phyloP scores from a whole-genome alignment of 2,888 invertebrate genomes.

The Platerodrilus igneus region DNA sequence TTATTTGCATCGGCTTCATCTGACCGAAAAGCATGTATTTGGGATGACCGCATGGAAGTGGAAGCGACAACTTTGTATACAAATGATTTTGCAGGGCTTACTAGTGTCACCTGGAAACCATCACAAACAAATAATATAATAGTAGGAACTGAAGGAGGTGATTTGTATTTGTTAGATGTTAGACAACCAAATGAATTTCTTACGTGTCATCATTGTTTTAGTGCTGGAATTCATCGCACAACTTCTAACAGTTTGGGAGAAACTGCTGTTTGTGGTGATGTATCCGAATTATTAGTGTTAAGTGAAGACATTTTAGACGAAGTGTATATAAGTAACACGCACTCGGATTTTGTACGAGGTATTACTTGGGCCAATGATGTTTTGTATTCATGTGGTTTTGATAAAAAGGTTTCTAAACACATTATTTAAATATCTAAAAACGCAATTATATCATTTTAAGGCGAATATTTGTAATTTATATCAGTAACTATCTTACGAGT shows the following conservation, averaged over 20 bases:
- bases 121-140: slow-evolving; percentile 46
- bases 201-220: slow-evolving; percentile 38
- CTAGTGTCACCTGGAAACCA: slow-evolving; percentile 47
- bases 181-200: slow-evolving; percentile 45
- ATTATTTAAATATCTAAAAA: too few relatives aligned
- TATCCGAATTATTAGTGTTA: slow-evolving; percentile 46
- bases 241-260: slow-evolving; percentile 44
- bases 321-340: slow-evolving; percentile 48
- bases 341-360: slow-evolving; percentile 54
- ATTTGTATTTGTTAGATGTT: slow-evolving; percentile 51
- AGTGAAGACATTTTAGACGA: slow-evolving; percentile 38
- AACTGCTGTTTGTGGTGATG: slow-evolving; percentile 52
- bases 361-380: slow-evolving; percentile 52
- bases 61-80: slow-evolving; percentile 46
- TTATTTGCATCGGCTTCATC: slow-evolving; percentile 52
- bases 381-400: slow-evolving; percentile 58
- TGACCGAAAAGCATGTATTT: slow-evolving; percentile 49
- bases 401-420: slow-evolving; percentile 48
- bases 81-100: slow-evolving; percentile 45
- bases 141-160: slow-evolving; percentile 52
- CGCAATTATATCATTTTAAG: too few relatives aligned
- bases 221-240: slow-evolving; percentile 44
- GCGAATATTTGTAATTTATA: too few relatives aligned
- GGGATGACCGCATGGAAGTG: slow-evolving; percentile 49
- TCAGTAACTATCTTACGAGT: too few relatives aligned